Conservation (phyloP, 2,113 vertebrate genomes). For the Stegostoma tigrinum region DNA sequence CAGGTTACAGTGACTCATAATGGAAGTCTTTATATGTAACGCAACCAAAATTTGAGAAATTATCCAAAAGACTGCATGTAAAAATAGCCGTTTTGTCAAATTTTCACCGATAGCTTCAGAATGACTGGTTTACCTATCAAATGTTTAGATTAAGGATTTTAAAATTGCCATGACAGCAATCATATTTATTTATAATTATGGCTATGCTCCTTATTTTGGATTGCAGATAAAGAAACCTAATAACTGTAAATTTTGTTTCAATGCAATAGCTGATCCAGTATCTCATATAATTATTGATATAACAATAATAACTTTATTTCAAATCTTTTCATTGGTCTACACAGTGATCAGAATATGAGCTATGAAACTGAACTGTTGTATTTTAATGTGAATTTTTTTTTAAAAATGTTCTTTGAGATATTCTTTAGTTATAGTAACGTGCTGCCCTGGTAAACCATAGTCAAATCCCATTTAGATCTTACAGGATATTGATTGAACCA, state of each 20-base stretch:
- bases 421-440: background rate
- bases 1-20: background rate
- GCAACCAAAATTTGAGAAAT: background rate
- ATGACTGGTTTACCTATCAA: background rate
- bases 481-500: background rate
- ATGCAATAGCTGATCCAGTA: background rate
- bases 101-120: background rate
- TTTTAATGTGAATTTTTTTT: background rate
- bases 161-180: background rate
- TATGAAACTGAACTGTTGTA: background rate
- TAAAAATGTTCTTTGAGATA: background rate
- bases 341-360: background rate
- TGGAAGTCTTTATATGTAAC: background rate
- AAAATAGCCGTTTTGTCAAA: background rate
- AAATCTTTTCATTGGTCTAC: background rate
- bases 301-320: background rate
- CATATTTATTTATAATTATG: constrained; percentile 24
- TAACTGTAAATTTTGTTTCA: background rate
- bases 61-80: background rate
- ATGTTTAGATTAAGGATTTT: background rate
- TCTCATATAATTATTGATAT: background rate
- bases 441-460: background rate
- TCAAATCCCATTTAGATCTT: background rate
- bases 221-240: background rate
- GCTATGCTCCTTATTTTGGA: background rate